Base-by-base conservation (phyloP, 1,140 invertebrate genomes). In the Drosophila erecta region DNA sequence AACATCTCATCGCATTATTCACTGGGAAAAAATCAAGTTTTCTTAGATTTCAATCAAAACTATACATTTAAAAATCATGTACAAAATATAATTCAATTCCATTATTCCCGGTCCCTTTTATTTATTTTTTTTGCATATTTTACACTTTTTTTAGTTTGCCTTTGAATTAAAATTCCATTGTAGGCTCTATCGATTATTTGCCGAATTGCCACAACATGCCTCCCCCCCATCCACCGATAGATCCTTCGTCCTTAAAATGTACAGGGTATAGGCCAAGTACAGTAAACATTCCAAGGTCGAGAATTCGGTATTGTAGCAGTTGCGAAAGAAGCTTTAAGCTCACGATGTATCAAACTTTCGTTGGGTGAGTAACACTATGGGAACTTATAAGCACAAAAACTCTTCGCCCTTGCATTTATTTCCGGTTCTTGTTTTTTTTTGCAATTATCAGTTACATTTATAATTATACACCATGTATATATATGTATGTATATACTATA, bases 401-500 rank as follows among this genome's bases (percentile, higher is more conserved):
- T 51, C n/a, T 22, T 51, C 24, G 47, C 38, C 37, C 43, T 65
- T 58, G 59, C 33, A 14, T 57, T 75, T 40, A 71, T 61, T 65
- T 64, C 40, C 61, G 33, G 33, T 46, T 60, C 57, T 73, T 57
- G 43, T 33, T n/a, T 54, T 17, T 50, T n/a, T 38, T 54, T 57
- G 14, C 3, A 27, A 54, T 71, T 41, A 70, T 61, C 43, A 71
- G 71, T 76, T 80, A 80, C 78, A 80, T 61, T 81, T 51, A 51
- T 50, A 79, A 40, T 73, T 76, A 69, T 56, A 56, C 35, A 54
- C 51, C 53, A 53, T 57, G 40, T 58, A 38, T 67, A 37, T 58
- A 38, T 67, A 37, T 76, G 64, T 59, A 43, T 53, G 20, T 65
- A 56, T 47, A 46, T 66, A 67, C 40, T 61, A 50, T 38, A 56